Percentiles rank a stretch among this genome's conserved stretches.
Evolutionary conservation across 1,140 invertebrate genomes (phyloP).

Genomic region (Drosophila jambulina): DNA sequence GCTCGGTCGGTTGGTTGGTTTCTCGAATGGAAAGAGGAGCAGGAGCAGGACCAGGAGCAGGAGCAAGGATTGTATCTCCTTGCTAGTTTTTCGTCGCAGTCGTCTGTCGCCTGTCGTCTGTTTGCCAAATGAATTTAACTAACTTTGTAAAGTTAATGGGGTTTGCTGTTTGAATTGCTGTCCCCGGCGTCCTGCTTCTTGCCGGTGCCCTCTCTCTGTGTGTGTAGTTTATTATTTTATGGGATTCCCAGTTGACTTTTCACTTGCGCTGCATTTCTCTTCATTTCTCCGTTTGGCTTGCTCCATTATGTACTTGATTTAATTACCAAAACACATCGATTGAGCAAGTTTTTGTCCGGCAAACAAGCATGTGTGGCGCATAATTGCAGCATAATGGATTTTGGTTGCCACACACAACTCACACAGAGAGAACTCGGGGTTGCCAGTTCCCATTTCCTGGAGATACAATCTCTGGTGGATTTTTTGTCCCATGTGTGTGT

Average conservation of each 20-base stretch:
- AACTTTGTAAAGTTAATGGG: slow-evolving; percentile 84
- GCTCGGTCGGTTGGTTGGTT: slow-evolving; percentile 17
- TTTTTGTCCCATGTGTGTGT: slow-evolving; percentile 38
- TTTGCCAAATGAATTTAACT: slow-evolving; percentile 84
- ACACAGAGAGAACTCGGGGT: slow-evolving; percentile 20
- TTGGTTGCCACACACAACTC: slow-evolving; percentile 65
- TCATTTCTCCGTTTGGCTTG: slow-evolving; percentile 32
- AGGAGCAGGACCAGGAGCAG: not conserved
- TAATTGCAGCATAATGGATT: slow-evolving; percentile 84
- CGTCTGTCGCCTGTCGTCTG: slow-evolving; percentile 60
- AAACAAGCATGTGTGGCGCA: slow-evolving; percentile 57
- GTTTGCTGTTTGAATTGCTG: slow-evolving; percentile 80
- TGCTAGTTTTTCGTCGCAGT: slow-evolving; percentile 53
- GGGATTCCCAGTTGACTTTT: slow-evolving; percentile 76
- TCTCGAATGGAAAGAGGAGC: slow-evolving; percentile 10
- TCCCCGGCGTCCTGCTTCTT: slow-evolving; percentile 19
- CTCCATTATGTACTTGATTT: slow-evolving; percentile 71
- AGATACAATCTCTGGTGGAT: slow-evolving; percentile 37
- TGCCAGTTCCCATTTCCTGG: not conserved
- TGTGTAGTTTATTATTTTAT: slow-evolving; percentile 69
- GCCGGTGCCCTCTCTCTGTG: slow-evolving; percentile 16
- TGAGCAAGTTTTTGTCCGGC: slow-evolving; percentile 41
- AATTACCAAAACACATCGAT: slow-evolving; percentile 82
- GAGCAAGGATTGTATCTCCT: slow-evolving; percentile 40
- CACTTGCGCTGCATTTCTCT: slow-evolving; percentile 68